These are phyloP conservation scores for Thymelicus sylvestris DNA, from an alignment of 2,888 invertebrate species.

Conservation along the genomic window DNA sequence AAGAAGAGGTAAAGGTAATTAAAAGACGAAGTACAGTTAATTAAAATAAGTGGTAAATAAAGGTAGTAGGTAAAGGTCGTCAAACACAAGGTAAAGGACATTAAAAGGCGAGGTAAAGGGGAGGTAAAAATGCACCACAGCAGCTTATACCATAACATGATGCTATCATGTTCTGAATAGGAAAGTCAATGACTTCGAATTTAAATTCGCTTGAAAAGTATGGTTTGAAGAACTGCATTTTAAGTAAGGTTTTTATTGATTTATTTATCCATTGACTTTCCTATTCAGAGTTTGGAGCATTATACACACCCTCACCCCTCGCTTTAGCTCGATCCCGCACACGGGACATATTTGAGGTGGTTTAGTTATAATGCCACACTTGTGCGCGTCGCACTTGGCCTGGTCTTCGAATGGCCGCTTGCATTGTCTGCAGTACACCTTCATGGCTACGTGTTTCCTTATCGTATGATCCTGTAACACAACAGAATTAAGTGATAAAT, in stretches of 20 bases:
- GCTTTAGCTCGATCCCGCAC: slow-evolving; percentile 36
- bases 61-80: too few relatives aligned
- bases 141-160: too few relatives aligned
- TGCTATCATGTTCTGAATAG: too few relatives aligned
- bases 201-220: too few relatives aligned
- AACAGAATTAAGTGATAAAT: not conserved
- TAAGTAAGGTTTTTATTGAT: too few relatives aligned
- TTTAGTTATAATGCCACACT: slow-evolving; percentile 45
- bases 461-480: slow-evolving; percentile 56
- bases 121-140: too few relatives aligned
- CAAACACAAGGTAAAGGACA: not conserved
- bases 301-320: slow-evolving; percentile 32
- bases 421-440: slow-evolving; percentile 57
- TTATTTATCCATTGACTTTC: too few relatives aligned
- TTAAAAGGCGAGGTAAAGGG: not conserved
- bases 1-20: not conserved
- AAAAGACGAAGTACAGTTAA: not conserved
- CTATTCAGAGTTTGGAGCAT: not conserved
- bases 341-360: slow-evolving; percentile 48
- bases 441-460: slow-evolving; percentile 53
- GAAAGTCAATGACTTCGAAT: too few relatives aligned
- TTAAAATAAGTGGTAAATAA: not conserved
- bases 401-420: slow-evolving; percentile 49
- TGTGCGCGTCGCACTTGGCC: slow-evolving; percentile 52
- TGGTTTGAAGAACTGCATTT: too few relatives aligned